Evolutionary conservation across 1,140 invertebrate genomes (phyloP).

Genomic region (Cherax quadricarinatus): DNA sequence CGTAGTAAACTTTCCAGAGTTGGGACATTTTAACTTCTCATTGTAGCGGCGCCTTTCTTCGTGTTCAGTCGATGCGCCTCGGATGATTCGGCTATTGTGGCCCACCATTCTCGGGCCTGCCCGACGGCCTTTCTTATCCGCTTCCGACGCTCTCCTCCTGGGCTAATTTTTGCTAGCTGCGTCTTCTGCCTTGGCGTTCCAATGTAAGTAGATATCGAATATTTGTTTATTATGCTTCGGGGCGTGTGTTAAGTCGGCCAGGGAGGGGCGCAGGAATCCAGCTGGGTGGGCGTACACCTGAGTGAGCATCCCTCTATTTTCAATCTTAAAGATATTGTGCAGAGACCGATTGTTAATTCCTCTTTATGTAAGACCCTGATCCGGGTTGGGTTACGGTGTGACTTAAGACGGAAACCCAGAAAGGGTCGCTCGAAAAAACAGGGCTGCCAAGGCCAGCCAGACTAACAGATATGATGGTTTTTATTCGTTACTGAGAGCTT

Average conservation of each 20-base stretch:
- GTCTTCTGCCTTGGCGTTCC: conserved; percentile 8
- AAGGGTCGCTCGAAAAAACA: background rate
- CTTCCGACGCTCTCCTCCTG: conserved; percentile 41
- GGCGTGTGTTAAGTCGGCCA: background rate
- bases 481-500: too few species aligned
- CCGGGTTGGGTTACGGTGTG: conserved; percentile 44
- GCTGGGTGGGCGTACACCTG: background rate
- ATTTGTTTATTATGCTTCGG: conserved; percentile 46
- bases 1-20: conserved; percentile 54
- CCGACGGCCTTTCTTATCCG: conserved; percentile 27
- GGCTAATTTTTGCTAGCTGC: conserved; percentile 22
- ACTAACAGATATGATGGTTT: too few species aligned
- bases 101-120: conserved; percentile 41
- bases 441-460: background rate
- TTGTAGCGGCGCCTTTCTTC: conserved; percentile 54
- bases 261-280: background rate
- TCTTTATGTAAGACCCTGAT: conserved; percentile 25
- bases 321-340: background rate
- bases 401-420: conserved; percentile 61
- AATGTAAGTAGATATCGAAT: conserved; percentile 50
- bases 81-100: conserved; percentile 64
- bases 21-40: conserved; percentile 66
- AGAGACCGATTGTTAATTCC: conserved; percentile 16
- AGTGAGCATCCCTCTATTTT: background rate
- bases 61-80: conserved; percentile 60